phyloP scores from a whole-genome alignment of 2,797 vertebrate species.

The Menidia menidia region DNA sequence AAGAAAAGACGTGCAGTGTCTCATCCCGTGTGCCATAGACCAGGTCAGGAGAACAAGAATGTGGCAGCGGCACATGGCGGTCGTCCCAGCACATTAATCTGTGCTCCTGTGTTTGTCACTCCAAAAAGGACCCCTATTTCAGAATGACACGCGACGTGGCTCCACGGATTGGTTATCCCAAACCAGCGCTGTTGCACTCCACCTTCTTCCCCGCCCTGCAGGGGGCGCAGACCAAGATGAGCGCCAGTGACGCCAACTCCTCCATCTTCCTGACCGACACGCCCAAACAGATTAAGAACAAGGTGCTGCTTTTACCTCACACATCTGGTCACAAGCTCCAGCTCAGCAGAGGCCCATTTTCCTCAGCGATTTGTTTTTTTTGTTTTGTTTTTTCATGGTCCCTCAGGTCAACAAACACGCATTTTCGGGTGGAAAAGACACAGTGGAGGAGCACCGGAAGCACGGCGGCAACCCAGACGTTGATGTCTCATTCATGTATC shows the following conservation, averaged over 20 bases:
- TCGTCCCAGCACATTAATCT: neutral
- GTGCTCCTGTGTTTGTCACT: neutral
- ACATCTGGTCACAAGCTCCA: neutral
- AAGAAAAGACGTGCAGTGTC: conserved; percentile 91
- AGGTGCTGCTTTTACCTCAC: conserved; percentile 79
- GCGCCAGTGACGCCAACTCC: conserved; percentile 94
- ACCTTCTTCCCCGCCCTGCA: conserved; percentile 97
- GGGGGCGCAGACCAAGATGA: conserved; percentile 99
- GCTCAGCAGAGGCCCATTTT: neutral
- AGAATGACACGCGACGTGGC: conserved; percentile 98
- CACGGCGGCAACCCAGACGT: conserved; percentile 92
- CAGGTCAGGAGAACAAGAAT: conserved; percentile 82
- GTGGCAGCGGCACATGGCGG: neutral
- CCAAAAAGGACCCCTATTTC: conserved; percentile 93
- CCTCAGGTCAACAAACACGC: conserved; percentile 95
- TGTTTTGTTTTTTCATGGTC: neutral
- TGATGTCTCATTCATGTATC: conserved; percentile 96
- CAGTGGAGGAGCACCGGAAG: conserved; percentile 92
- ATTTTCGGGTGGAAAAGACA: conserved; percentile 96
- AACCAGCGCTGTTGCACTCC: conserved; percentile 95
- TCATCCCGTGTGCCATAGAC: conserved; percentile 98
- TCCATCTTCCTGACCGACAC: conserved; percentile 98
- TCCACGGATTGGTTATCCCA: conserved; percentile 91
- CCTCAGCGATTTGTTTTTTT: neutral
- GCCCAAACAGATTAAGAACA: conserved; percentile 96